phyloP scores from a whole-genome alignment of 1,140 invertebrate species.

The Ips typographus region DNA sequence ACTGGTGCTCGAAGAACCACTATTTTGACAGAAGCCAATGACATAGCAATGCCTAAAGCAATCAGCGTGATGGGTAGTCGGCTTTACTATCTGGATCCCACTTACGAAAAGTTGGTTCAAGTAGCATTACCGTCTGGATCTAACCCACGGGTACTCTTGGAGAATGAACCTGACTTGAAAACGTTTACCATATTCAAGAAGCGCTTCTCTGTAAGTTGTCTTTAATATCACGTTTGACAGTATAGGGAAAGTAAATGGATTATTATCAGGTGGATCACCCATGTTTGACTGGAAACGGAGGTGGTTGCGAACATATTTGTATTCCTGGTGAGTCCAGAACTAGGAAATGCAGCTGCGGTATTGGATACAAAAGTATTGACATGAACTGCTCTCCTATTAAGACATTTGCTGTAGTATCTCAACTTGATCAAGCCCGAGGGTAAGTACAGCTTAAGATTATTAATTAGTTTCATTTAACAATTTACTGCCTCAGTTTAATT shows the following conservation, averaged over 20 bases:
- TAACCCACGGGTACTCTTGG: conserved; percentile 75
- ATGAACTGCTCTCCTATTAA: conserved; percentile 78
- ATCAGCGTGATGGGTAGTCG: conserved; percentile 80
- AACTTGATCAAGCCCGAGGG: conserved; percentile 83
- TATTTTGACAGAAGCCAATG: conserved; percentile 68
- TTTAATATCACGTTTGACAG: background rate
- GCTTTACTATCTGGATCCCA: conserved; percentile 87
- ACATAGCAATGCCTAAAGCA: conserved; percentile 76
- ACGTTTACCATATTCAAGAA: conserved; percentile 88
- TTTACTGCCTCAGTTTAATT: conserved; percentile 3
- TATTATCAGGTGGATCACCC: conserved; percentile 68
- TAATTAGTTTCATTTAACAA: conserved; percentile 1
- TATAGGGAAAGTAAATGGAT: conserved; percentile 27
- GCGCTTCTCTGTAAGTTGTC: conserved; percentile 58
- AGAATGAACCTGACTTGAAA: conserved; percentile 85
- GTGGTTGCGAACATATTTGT: conserved; percentile 92
- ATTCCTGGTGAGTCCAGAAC: conserved; percentile 73
- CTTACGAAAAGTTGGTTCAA: conserved; percentile 85
- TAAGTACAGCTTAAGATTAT: background rate
- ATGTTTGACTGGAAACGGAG: conserved; percentile 77
- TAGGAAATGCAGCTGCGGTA: conserved; percentile 80
- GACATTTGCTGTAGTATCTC: conserved; percentile 89
- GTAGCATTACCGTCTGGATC: conserved; percentile 82
- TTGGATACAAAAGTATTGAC: conserved; percentile 81
- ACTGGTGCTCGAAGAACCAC: conserved; percentile 71